Conservation (phyloP, 2,113 vertebrate genomes). For the Collichthys lucidus region DNA sequence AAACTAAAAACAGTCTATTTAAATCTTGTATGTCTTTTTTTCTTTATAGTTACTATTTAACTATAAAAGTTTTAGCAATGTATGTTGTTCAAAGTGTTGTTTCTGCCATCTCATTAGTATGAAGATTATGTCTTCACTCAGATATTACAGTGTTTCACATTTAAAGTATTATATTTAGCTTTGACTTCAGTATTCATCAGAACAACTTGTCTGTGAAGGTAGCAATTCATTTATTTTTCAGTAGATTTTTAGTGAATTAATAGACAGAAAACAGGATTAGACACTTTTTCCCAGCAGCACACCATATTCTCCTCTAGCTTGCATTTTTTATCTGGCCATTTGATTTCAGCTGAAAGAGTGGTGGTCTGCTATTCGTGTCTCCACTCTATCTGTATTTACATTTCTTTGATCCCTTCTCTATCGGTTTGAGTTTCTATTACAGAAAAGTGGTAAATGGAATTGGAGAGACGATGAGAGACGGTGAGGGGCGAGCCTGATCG, state of each 20-base stretch:
- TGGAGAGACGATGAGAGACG: conserved; percentile 44
- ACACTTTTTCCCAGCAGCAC: background rate
- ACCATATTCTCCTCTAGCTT: background rate
- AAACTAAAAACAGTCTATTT: background rate
- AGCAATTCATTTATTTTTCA: background rate
- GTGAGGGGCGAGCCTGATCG: conserved; percentile 24
- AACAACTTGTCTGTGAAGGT: background rate
- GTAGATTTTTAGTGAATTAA: background rate
- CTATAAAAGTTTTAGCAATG: too few relatives aligned
- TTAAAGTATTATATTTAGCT: background rate
- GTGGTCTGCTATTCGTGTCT: conserved; percentile 9
- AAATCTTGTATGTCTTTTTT: background rate
- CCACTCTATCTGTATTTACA: conserved; percentile 55
- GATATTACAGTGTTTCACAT: background rate
- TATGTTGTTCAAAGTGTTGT: too few relatives aligned
- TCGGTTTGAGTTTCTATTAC: conserved; percentile 58
- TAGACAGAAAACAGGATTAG: background rate
- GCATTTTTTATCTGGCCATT: conserved; percentile 3
- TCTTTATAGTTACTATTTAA: too few relatives aligned
- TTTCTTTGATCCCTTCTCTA: conserved; percentile 52
- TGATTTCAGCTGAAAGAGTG: conserved; percentile 11
- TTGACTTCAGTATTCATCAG: background rate
- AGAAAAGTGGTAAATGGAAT: conserved; percentile 59
- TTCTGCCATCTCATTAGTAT: too few relatives aligned
- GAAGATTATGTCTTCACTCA: too few relatives aligned